A percentile compares a stretch with the other conserved stretches of the same genome.
Conservation (phyloP, 1,140 invertebrate genomes). For the Drosophila mojavensis region DNA sequence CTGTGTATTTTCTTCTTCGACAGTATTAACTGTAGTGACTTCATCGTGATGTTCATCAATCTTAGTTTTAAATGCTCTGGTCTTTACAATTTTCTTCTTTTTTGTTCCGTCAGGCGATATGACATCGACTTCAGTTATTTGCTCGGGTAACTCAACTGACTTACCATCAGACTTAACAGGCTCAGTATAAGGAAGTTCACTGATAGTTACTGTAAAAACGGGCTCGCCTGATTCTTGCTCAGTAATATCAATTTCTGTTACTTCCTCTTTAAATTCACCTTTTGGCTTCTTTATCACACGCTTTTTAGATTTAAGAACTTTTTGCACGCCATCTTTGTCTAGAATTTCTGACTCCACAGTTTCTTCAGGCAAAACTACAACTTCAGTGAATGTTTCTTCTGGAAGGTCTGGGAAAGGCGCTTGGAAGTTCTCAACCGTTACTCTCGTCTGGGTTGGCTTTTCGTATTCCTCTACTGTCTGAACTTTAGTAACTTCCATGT, state of each 20-base stretch:
- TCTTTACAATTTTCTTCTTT: slow-evolving; percentile 80
- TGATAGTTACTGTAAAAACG: slow-evolving; percentile 55
- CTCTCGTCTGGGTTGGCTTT: slow-evolving; percentile 80
- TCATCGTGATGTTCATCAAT: slow-evolving; percentile 68
- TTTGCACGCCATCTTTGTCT: slow-evolving; percentile 31
- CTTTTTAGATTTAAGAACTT: slow-evolving; percentile 44
- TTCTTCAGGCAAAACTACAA: slow-evolving; percentile 63
- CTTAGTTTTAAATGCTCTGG: slow-evolving; percentile 67
- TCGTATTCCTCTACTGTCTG: slow-evolving; percentile 84
- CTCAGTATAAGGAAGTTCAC: slow-evolving; percentile 53
- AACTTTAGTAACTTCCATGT: slow-evolving; percentile 84
- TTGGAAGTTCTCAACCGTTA: slow-evolving; percentile 75
- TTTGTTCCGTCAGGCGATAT: slow-evolving; percentile 65
- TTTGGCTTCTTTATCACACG: slow-evolving; percentile 48
- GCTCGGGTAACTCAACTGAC: slow-evolving; percentile 77
- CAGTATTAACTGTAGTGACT: slow-evolving; percentile 77
- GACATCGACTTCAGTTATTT: slow-evolving; percentile 83
- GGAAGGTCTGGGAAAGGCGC: slow-evolving; percentile 68
- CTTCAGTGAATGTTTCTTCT: slow-evolving; percentile 74
- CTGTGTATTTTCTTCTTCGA: slow-evolving; percentile 81
- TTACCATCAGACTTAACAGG: slow-evolving; percentile 26
- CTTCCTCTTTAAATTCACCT: slow-evolving; percentile 53
- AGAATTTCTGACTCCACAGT: slow-evolving; percentile 38
- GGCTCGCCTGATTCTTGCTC: slow-evolving; percentile 69
- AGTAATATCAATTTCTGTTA: slow-evolving; percentile 61